Base-by-base conservation (phyloP, 2,113 vertebrate species). In the Salvelinus fontinalis region DNA sequence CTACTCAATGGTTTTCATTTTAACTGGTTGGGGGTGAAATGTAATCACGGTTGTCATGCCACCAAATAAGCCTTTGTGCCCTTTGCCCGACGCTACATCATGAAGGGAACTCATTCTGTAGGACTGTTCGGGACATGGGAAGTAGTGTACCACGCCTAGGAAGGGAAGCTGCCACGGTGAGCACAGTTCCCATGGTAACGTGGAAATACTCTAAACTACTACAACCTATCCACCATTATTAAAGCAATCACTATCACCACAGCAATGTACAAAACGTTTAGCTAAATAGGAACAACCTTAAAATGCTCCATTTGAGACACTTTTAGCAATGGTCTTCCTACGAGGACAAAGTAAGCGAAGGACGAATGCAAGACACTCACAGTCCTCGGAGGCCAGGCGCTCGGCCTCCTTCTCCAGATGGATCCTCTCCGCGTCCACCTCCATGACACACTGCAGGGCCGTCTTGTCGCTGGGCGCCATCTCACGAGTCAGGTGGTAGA, bases 381-480 rank as follows among this genome's bases (percentile, higher is more conserved):
- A 93, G 0, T 96, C 95, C 84, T 96, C 95, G 0, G 96, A 95
- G 14, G 96, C 96, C 66, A 97, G 92, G 5, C 95, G 91, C 82
- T 97, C 96, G 0, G 95, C 95, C 75, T 97, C 95, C 76, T 87
- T 89, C 83, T 97, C 96, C 77, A 97, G 80, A 92, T 95, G 92
- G 82, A 95, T 94, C 27, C 95, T 87, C 86, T 96, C 95, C 0
- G 94, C 94, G 70, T 97, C 96, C 65, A 97, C 96, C 70, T 96
- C 96, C 95, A 97, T 95, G 80, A 97, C 95, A 64, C 95, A 96
- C 76, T 95, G 92, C 27, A 97, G 87, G 2, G 96, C 94, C 0
- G 94, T 96, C 89, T 96, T 97, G 12, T 96, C 95, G 5, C 95
- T 96, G 48, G 95, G 94, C 1, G 95, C 92, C 96, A 97, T 97